These are phyloP conservation scores for Mormyrops boulengeri DNA, from an alignment of 2,797 vertebrate genomes.

Conservation along the genomic window DNA sequence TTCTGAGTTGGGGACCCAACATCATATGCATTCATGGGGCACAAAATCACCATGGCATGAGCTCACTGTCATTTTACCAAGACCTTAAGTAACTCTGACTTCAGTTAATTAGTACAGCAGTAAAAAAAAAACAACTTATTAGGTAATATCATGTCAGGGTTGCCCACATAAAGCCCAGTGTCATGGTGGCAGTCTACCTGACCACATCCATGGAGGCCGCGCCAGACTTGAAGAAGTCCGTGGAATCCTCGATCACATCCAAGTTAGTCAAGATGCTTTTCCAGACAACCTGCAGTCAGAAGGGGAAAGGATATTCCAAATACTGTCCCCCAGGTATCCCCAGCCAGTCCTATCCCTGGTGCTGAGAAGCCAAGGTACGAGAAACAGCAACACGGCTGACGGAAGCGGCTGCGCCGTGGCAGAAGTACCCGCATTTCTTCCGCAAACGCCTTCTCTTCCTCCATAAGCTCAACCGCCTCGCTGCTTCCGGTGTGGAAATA, in stretches of 20 bases:
- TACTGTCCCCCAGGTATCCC: neutral
- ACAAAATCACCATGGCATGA: neutral
- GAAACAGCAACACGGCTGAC: neutral
- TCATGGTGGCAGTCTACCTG: constrained; percentile 54
- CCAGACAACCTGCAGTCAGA: constrained; percentile 63
- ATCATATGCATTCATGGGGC: neutral
- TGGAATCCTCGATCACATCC: constrained; percentile 63
- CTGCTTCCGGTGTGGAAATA: constrained; percentile 63
- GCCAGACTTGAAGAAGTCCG: constrained; percentile 83
- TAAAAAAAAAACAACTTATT: neutral
- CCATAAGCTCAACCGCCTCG: constrained; percentile 63
- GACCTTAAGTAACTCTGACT: neutral
- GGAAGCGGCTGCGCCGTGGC: neutral
- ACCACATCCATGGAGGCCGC: constrained; percentile 84
- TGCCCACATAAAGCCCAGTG: neutral
- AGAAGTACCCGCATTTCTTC: constrained; percentile 64
- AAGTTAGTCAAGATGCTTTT: constrained; percentile 71
- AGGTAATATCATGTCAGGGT: neutral
- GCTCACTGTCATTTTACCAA: neutral
- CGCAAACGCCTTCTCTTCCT: constrained; percentile 64
- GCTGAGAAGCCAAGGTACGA: neutral
- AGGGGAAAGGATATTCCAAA: neutral
- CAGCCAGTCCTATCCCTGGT: neutral
- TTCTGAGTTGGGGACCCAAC: neutral
- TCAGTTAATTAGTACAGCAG: neutral